Evolutionary conservation across 2,888 invertebrate species (phyloP).

Genomic region (Tetropium fuscum): DNA sequence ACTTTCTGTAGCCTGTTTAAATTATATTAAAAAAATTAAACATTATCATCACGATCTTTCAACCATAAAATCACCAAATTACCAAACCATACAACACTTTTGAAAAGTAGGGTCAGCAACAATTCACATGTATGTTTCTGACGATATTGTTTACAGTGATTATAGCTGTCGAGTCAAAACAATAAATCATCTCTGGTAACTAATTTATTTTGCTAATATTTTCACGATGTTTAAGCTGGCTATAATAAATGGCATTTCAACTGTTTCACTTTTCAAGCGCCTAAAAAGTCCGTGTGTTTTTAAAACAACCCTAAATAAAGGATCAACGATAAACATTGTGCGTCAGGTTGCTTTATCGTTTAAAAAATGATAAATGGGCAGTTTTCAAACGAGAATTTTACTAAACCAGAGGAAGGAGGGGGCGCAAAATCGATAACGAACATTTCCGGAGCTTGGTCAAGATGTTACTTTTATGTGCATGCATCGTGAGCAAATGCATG

Average conservation of each 20-base stretch:
- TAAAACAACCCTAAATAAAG: slow-evolving; percentile 14
- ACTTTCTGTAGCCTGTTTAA: too few relatives aligned
- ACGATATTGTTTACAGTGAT: too few relatives aligned
- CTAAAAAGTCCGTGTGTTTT: slow-evolving; percentile 5
- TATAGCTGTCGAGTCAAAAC: too few relatives aligned
- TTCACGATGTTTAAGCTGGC: background rate
- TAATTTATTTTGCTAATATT: background rate
- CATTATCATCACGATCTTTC: too few relatives aligned
- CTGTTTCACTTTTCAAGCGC: background rate
- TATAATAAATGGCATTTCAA: slow-evolving; percentile 7
- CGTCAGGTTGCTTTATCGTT: slow-evolving; percentile 10
- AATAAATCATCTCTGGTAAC: slow-evolving; percentile 3
- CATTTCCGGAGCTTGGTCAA: background rate
- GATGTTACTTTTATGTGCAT: background rate
- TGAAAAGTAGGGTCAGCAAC: too few relatives aligned
- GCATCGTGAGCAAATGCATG: background rate
- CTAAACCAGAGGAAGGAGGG: background rate
- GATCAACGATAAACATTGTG: slow-evolving; percentile 4
- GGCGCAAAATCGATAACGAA: background rate
- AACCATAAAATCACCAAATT: too few relatives aligned
- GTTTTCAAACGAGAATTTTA: background rate
- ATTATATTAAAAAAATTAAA: too few relatives aligned
- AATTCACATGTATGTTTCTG: too few relatives aligned
- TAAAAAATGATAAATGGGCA: slow-evolving; percentile 18
- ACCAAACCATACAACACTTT: too few relatives aligned